Base-by-base conservation (phyloP, 2,888 invertebrate genomes). In the Isotomurus palustris region DNA sequence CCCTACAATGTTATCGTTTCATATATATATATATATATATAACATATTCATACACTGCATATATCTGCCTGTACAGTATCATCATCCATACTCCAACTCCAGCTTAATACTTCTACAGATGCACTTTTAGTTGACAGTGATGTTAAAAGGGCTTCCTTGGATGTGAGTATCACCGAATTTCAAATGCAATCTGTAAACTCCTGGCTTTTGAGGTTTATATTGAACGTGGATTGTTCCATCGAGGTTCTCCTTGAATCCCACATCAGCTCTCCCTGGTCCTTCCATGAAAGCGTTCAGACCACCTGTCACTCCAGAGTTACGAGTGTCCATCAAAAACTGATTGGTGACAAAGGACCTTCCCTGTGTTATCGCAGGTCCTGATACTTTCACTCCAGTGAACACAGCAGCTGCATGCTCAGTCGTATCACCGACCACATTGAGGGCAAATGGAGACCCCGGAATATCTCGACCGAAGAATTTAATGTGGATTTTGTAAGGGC, bases 211-310 rank as follows among this genome's bases (percentile, higher is more conserved):
- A 14, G 61, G 62, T 47, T 70, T 70, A 50, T 70, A 70, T 29
- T 70, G 69, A 28, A 67, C 67, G 36, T 67, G 66, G 32, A 69
- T 60, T 3, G 66, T 64, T 41, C 67, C 65, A 36, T 65, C 65
- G 21, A 62, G 54, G 51, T 54, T 43, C 22, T 43, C 69, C 52
- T 69, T 69, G 53, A 69, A 69, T 29, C 69, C 69, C 21, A 69
- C 69, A 51, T 69, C 68, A 8, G 66, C 66, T 47, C 64, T 51
- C 21, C 69, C 69, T 25, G 69, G 69, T 12, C 69, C 67, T 53
- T 69, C 69, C 69, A 69, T 68, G 35, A 63, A 70, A 14, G 67
- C 69, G 64, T 68, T 70, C 22, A 70, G 29, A 2, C 69, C 69
- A 19, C 69, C 69, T 14, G 64, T 52, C 2, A 70, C 68, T 19